Percentiles rank a stretch among this genome's conserved stretches.
Evolutionary conservation across 2,888 invertebrate species (phyloP).

Genomic region (Volucella inflata): DNA sequence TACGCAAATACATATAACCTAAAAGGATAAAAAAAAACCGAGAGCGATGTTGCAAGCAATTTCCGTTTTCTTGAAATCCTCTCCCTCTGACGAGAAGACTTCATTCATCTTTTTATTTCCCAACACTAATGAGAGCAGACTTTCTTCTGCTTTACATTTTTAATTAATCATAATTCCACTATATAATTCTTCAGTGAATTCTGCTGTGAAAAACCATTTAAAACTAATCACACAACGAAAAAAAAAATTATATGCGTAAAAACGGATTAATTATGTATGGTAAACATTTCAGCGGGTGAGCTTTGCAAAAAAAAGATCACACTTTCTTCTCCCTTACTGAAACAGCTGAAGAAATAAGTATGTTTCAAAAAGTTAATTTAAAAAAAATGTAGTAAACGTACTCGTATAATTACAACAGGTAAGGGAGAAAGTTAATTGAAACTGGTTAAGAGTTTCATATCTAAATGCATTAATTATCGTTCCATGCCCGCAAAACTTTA

Average conservation of each 20-base stretch:
- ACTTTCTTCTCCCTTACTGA: constrained; percentile 12
- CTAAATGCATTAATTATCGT: constrained; percentile 40
- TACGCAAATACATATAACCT: too few relatives aligned
- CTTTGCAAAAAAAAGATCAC: not conserved
- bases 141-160: constrained; percentile 20
- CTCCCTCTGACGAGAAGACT: constrained; percentile 10
- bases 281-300: constrained; percentile 5
- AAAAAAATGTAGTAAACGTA: constrained; percentile 34
- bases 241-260: constrained; percentile 15
- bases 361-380: constrained; percentile 62
- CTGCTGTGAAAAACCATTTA: not conserved
- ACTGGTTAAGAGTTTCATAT: not conserved
- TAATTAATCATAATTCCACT: constrained; percentile 69
- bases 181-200: constrained; percentile 64
- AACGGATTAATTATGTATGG: constrained; percentile 50
- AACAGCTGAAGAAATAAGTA: constrained; percentile 53
- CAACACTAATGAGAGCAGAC: constrained; percentile 63
- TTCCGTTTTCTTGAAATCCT: not conserved
- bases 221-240: not conserved
- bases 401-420: constrained; percentile 26
- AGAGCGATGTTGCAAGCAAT: constrained; percentile 16
- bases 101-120: constrained; percentile 25
- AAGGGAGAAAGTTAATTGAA: not conserved
- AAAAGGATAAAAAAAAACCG: constrained; percentile 4
- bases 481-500: constrained; percentile 9